Base-by-base conservation (phyloP, 2,113 vertebrate genomes). In the Rhynchopsitta pachyrhyncha region DNA sequence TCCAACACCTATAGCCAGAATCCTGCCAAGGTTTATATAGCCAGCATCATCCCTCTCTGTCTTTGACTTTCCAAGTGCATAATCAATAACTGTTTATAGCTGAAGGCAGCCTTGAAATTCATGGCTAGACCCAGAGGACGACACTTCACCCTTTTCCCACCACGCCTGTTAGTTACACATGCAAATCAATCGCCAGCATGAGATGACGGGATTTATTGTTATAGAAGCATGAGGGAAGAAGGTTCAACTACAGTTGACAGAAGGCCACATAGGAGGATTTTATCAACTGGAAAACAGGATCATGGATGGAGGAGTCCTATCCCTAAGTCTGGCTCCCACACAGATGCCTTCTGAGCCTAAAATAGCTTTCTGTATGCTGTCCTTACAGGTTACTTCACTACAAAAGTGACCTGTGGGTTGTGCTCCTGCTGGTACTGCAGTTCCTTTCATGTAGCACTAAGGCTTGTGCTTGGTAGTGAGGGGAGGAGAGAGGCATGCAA, bases 71-170 rank as follows among this genome's bases (percentile, higher is more conserved):
- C 57, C 86, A 55, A 84, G 88, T 35, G 94, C 93, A 95, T 93
- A 92, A 96, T 95, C 91, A 91, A 82, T 89, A 84, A 68, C 42
- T 82, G 46, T 82, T 95, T 82, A 79, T 13, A 71, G 91, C 66
- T 88, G 47, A 52, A 95, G 86, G 74, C 91, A 92, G 86, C 81
- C 89, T 91, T 91, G 89, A 86, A 95, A 89, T 89, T 78, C 94
- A 88, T 7, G 31, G 15, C 66, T 47, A 68, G 91, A 57, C 89
- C 83, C 69, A n/a, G 83, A 55, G 83, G 62, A 86, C 57, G 74
- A 82, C 84, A 75, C 74, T 93, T 75, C 25, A 80, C 81, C 73
- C 91, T 91, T 52, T 88, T 68, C 69, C 88, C 4, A 8, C 88
- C 82, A 70, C 0, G 7, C 73, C 46, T 79, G 76, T 82, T 86